Conservation (phyloP, 1,140 invertebrate species). For the Tetraneura akinire region DNA sequence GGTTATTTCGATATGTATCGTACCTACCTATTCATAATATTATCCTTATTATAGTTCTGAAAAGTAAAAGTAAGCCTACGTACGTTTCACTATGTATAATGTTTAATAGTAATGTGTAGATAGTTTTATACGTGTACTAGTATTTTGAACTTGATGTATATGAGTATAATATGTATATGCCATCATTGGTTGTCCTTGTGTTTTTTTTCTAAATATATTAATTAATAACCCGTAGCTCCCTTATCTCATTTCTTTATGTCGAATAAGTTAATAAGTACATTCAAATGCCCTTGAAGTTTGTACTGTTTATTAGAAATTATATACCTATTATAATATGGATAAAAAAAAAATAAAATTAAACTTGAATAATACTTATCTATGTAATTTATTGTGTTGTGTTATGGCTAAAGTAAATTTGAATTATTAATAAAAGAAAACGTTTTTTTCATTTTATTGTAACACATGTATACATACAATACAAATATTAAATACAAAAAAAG, state of each 20-base stretch:
- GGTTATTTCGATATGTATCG: no score
- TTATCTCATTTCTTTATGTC: not conserved
- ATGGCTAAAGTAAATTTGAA: not conserved
- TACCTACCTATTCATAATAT: not conserved
- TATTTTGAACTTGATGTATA: not conserved
- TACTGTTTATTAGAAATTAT: not conserved
- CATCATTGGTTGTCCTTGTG: no score
- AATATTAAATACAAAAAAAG: no score
- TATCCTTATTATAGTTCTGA: not conserved
- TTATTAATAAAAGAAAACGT: no score
- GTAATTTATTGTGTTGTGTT: not conserved
- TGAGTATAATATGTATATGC: no score
- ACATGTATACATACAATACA: no score
- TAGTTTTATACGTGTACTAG: no score
- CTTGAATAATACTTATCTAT: not conserved
- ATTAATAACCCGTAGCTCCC: not conserved
- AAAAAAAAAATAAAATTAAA: not conserved
- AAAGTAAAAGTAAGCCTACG: constrained; percentile 34
- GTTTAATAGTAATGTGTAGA: no score
- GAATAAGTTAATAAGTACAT: no score
- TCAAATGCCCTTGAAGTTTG: constrained; percentile 21
- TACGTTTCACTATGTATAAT: no score
- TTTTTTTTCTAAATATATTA: constrained; percentile 3
- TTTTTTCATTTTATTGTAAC: no score
- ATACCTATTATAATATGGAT: not conserved